Evolutionary conservation across 1,140 invertebrate genomes (phyloP).

Genomic region (Babylonia areolata): DNA sequence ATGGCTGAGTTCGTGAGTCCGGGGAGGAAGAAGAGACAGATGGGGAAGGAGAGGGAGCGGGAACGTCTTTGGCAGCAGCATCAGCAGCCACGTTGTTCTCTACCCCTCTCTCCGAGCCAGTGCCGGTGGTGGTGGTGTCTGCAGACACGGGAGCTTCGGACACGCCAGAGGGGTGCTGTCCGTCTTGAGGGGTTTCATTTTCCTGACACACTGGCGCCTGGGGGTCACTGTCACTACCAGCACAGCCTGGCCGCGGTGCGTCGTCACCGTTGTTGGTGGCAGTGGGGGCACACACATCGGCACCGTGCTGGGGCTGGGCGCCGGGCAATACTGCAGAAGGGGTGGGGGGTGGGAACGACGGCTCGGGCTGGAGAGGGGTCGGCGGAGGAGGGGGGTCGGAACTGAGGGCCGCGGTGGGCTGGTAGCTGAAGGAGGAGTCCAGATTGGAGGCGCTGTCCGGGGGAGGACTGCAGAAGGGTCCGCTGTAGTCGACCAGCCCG

Average conservation of each 20-base stretch:
- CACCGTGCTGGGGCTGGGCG: not conserved
- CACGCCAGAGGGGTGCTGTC: too few species aligned
- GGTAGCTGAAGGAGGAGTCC: not conserved
- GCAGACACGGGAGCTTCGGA: not conserved
- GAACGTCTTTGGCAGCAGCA: not conserved
- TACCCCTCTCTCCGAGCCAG: too few species aligned
- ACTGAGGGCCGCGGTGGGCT: not conserved
- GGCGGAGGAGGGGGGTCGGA: not conserved
- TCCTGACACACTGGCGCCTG: too few species aligned
- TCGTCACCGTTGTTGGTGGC: not conserved
- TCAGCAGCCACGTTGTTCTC: not conserved
- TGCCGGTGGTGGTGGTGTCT: not conserved
- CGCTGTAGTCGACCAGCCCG: not conserved
- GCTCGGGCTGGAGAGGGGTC: not conserved
- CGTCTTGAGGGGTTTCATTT: not conserved
- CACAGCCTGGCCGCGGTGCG: not conserved
- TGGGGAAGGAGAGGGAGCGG: not conserved
- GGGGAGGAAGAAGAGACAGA: too few species aligned
- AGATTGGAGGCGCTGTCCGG: not conserved
- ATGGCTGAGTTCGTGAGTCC: not conserved
- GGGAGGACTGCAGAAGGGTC: not conserved
- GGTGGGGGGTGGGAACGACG: not conserved
- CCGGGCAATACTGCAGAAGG: not conserved
- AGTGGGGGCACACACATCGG: not conserved
- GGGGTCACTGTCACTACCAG: not conserved